Conservation (phyloP, 2,113 vertebrate genomes). For the Speoplatyrhinus poulsoni region DNA sequence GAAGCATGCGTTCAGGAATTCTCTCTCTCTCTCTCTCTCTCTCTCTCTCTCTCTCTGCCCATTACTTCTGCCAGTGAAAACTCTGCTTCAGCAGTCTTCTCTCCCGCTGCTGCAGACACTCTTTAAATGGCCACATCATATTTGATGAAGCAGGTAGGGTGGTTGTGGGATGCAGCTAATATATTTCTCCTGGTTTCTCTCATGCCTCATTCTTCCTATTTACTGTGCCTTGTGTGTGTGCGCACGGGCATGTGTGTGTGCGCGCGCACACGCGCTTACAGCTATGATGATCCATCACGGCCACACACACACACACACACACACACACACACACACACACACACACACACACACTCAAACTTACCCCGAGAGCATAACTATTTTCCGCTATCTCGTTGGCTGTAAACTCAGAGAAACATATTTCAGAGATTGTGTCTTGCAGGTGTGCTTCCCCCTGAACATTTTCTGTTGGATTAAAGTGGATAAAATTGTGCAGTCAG, state of each 20-base stretch:
- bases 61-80: slow-evolving; percentile 51
- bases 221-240: slow-evolving; percentile 22
- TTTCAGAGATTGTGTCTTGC: slow-evolving; percentile 47
- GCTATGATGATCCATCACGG: slow-evolving; percentile 49
- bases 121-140: slow-evolving; percentile 62
- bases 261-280: slow-evolving; percentile 1
- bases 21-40: slow-evolving; percentile 15
- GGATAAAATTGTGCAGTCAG: slow-evolving; percentile 44
- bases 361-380: slow-evolving; percentile 32
- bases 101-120: slow-evolving; percentile 47
- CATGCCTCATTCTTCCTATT: slow-evolving; percentile 55
- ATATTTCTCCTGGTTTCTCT: slow-evolving; percentile 54
- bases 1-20: not conserved
- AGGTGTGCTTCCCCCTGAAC: slow-evolving; percentile 44
- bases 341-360: slow-evolving; percentile 10
- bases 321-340: not conserved
- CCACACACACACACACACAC: slow-evolving; percentile 20
- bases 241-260: slow-evolving; percentile 5
- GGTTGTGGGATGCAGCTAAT: slow-evolving; percentile 55
- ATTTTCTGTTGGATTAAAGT: slow-evolving; percentile 48
- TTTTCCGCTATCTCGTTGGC: slow-evolving; percentile 44
- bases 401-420: slow-evolving; percentile 49
- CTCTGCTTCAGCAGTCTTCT: slow-evolving; percentile 56
- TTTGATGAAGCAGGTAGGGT: slow-evolving; percentile 62
- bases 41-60: slow-evolving; percentile 21